Conservation (phyloP, 2,797 vertebrate genomes). For the Enteromius radiatus region DNA sequence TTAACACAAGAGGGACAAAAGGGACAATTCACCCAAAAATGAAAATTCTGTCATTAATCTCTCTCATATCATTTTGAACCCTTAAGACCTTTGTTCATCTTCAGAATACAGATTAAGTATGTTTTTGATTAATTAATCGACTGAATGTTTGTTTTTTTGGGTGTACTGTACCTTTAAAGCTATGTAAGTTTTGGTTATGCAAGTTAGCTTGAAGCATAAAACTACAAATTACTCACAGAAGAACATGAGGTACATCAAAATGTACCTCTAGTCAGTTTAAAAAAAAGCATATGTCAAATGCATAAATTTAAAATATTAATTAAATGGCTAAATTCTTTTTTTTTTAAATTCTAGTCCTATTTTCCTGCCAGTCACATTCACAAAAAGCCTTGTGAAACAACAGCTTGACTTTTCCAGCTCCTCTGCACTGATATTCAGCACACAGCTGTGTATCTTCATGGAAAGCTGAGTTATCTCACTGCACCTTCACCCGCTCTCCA, state of each 20-base stretch:
- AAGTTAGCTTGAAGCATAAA: not conserved
- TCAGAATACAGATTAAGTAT: no score
- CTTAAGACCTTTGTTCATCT: no score
- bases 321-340: not conserved
- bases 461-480: conserved; percentile 14
- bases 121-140: no score
- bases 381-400: not conserved
- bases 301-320: not conserved
- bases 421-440: not conserved
- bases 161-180: not conserved
- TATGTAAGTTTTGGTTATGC: not conserved
- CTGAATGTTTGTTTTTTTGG: no score
- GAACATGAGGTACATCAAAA: no score
- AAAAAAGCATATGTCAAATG: no score
- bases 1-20: not conserved
- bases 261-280: no score
- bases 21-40: no score
- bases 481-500: not conserved
- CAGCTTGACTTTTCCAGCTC: not conserved
- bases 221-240: not conserved
- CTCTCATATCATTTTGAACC: no score
- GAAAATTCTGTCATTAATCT: no score
- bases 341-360: not conserved
- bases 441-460: not conserved
- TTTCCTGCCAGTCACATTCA: not conserved